Evolutionary conservation across 1,140 invertebrate species (phyloP).

Genomic region (Nephila pilipes): DNA sequence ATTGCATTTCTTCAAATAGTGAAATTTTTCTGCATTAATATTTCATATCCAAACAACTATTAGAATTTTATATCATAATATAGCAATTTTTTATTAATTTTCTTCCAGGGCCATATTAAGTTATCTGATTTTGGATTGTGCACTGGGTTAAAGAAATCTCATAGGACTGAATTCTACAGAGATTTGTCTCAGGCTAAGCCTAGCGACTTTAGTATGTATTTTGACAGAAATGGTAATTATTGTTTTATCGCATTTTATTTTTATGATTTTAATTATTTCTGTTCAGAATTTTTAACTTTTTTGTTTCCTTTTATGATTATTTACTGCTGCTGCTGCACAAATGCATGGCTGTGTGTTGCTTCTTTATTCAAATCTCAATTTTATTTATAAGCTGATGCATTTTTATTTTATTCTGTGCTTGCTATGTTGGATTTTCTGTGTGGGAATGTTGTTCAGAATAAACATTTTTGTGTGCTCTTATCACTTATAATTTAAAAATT

Average conservation of each 20-base stretch:
- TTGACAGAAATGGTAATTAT: conserved; percentile 76
- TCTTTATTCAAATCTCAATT: background rate
- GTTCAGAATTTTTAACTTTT: background rate
- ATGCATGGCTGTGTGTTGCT: background rate
- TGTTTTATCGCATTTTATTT: conserved; percentile 64
- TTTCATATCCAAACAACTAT: too few species aligned
- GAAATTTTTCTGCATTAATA: too few species aligned
- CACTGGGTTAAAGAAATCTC: conserved; percentile 99
- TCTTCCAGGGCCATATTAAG: conserved; percentile 94
- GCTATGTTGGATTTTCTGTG: background rate
- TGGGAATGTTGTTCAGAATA: too few species aligned
- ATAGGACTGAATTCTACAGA: conserved; percentile 99
- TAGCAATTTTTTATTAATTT: background rate
- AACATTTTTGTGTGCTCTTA: too few species aligned
- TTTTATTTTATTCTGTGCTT: background rate
- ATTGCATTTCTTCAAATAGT: too few species aligned
- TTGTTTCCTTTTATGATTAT: conserved; percentile 7
- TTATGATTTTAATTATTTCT: conserved; percentile 65
- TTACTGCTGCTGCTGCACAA: conserved; percentile 7
- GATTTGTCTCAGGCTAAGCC: conserved; percentile 98
- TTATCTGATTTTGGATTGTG: conserved; percentile 99
- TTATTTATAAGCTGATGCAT: background rate
- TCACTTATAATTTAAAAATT: too few species aligned
- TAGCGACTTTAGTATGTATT: conserved; percentile 90
- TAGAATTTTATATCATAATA: too few species aligned